Conservation (phyloP, 2,888 invertebrate genomes). For the Gasteruption jaculator region DNA sequence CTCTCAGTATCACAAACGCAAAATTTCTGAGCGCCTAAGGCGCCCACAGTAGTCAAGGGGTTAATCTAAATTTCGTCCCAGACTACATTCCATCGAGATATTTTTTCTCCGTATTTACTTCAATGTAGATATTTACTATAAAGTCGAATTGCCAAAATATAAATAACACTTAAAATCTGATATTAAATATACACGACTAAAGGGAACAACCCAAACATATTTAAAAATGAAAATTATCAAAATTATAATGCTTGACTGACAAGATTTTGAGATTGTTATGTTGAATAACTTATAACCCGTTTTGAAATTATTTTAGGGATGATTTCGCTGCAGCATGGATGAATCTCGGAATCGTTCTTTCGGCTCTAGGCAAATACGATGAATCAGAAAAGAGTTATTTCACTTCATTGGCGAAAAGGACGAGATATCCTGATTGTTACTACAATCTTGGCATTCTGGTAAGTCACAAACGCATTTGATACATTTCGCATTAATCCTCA, state of each 20-base stretch:
- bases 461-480: conserved; percentile 42
- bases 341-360: conserved; percentile 92
- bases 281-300: not conserved
- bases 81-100: no score
- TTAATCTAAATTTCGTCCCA: no score
- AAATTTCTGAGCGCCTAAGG: no score
- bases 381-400: conserved; percentile 77
- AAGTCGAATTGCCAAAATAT: no score
- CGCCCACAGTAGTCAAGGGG: no score
- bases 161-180: no score
- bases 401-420: conserved; percentile 71
- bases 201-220: conserved; percentile 1
- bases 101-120: no score
- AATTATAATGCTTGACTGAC: no score
- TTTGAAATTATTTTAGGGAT: conserved; percentile 54
- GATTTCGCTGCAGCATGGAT: conserved; percentile 97
- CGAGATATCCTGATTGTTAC: conserved; percentile 84
- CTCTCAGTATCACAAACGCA: no score
- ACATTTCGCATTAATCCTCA: no score
- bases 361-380: conserved; percentile 64
- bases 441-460: conserved; percentile 95
- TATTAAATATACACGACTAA: no score
- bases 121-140: no score
- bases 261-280: conserved; percentile 5
- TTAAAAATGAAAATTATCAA: conserved; percentile 4